These are phyloP conservation scores for Subacronicta megacephala DNA, from an alignment of 2,888 invertebrate genomes.

Conservation along the genomic window DNA sequence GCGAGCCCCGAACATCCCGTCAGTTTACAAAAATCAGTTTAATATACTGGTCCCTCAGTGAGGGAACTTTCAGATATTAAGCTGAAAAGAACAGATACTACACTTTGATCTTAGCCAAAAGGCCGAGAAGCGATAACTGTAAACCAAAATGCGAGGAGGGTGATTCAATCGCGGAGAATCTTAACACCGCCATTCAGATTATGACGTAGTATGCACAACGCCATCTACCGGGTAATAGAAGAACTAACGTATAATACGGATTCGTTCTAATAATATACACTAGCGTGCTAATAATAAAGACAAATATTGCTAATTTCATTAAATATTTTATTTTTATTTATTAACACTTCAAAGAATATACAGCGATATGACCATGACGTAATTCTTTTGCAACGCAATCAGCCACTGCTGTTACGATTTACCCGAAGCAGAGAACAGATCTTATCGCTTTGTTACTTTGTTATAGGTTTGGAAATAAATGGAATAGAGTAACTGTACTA, in stretches of 20 bases:
- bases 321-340: too few species aligned
- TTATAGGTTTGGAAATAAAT: too few species aligned
- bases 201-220: not conserved
- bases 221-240: slow-evolving; percentile 2
- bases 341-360: too few species aligned
- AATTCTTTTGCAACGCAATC: too few species aligned
- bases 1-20: not conserved
- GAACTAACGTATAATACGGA: not conserved
- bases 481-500: too few species aligned
- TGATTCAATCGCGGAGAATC: not conserved
- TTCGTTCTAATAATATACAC: too few species aligned
- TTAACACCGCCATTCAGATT: slow-evolving; percentile 4
- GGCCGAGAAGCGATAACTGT: slow-evolving; percentile 5
- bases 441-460: too few species aligned
- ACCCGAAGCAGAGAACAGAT: too few species aligned
- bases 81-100: slow-evolving; percentile 4
- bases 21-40: slow-evolving; percentile 8
- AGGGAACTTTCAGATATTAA: slow-evolving; percentile 9
- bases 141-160: not conserved
- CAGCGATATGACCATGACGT: too few species aligned
- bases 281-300: too few species aligned
- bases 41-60: slow-evolving; percentile 9
- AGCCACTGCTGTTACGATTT: too few species aligned
- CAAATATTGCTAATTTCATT: too few species aligned
- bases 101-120: slow-evolving; percentile 7